phyloP scores from a whole-genome alignment of 2,797 vertebrate species.

The Rhabdomys pumilio region DNA sequence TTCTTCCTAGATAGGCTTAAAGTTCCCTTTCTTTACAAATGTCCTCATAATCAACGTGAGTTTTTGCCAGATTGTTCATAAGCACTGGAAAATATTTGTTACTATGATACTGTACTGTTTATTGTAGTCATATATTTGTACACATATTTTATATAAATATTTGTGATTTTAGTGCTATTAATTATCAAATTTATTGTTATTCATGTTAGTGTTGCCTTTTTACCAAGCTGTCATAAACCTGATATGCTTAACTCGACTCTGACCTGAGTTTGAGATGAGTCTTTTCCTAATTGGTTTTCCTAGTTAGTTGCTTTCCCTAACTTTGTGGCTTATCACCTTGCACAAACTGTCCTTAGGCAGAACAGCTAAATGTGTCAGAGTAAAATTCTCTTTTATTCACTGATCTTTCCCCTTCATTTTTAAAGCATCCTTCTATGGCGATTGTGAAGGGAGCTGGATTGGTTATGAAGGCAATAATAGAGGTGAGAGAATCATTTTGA shows the following conservation, averaged over 20 bases:
- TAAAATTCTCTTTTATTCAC: conserved; percentile 46
- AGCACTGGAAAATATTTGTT: conserved; percentile 32
- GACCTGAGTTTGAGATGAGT: neutral
- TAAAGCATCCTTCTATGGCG: conserved; percentile 98
- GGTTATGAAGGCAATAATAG: conserved; percentile 99
- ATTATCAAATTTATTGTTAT: conserved; percentile 9
- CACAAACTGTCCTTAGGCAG: conserved; percentile 40
- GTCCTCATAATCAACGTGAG: conserved; percentile 40
- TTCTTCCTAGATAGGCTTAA: neutral
- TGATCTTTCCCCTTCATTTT: conserved; percentile 57
- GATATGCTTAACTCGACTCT: conserved; percentile 12
- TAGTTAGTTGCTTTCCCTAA: neutral
- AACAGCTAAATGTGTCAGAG: conserved; percentile 38
- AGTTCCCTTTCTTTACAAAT: conserved; percentile 57
- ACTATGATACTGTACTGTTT: neutral
- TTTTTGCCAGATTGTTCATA: conserved; percentile 37
- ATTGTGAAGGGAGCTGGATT: conserved; percentile 99
- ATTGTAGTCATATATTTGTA: neutral
- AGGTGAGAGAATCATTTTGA: conserved; percentile 91
- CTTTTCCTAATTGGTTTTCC: conserved; percentile 11
- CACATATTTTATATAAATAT: neutral
- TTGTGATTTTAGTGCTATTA: conserved; percentile 23
- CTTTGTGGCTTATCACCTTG: conserved; percentile 38
- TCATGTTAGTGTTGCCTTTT: neutral
- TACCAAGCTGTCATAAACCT: neutral